A percentile compares a stretch with the other conserved stretches of the same genome.
These are phyloP conservation scores for Acholoe squamosa DNA, from an alignment of 2,888 invertebrate species.

Conservation along the genomic window DNA sequence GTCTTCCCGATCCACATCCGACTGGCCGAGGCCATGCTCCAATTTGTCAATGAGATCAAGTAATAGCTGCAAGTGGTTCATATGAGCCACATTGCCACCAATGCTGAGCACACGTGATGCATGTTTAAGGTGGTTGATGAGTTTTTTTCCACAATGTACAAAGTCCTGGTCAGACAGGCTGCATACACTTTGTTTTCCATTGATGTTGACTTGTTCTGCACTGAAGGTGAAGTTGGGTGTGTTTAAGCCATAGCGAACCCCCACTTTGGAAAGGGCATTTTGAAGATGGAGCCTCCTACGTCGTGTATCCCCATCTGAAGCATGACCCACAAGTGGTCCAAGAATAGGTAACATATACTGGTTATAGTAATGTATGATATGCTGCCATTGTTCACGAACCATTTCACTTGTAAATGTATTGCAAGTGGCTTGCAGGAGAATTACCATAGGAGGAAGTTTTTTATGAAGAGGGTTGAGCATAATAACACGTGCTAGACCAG, in stretches of 20 bases:
- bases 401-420: neutral
- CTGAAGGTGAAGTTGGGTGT: too few relatives aligned
- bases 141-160: slow-evolving; percentile 29
- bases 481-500: too few relatives aligned
- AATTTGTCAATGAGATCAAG: too few relatives aligned
- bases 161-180: slow-evolving; percentile 19
- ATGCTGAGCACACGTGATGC: slow-evolving; percentile 4
- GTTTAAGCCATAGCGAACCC: too few relatives aligned
- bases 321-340: too few relatives aligned
- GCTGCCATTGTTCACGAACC: neutral
- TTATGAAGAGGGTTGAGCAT: neutral
- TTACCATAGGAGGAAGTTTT: neutral
- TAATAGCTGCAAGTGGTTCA: neutral
- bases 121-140: slow-evolving; percentile 9
- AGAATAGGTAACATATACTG: too few relatives aligned
- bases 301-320: too few relatives aligned
- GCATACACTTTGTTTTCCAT: neutral
- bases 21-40: too few relatives aligned
- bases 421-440: slow-evolving; percentile 3
- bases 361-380: neutral
- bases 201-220: too few relatives aligned
- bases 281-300: too few relatives aligned
- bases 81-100: neutral
- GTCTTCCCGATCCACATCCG: neutral
- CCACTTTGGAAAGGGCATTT: too few relatives aligned